These are phyloP conservation scores for Agrotis puta DNA, from an alignment of 2,888 invertebrate genomes.

Conservation along the genomic window DNA sequence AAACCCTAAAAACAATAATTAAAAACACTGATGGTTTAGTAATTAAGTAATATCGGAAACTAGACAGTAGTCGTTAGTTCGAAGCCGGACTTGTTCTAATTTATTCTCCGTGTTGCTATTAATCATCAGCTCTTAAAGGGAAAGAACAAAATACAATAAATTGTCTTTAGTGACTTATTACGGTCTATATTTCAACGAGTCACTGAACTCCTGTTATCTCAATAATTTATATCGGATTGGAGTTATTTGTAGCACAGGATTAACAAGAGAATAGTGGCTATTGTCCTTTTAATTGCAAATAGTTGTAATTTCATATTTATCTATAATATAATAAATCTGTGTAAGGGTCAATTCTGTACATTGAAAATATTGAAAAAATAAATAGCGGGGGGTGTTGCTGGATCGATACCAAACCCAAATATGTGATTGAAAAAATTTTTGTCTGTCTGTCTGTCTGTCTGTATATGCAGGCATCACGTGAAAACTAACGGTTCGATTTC, in stretches of 20 bases:
- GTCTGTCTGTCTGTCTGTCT: too few species aligned
- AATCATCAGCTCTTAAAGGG: conserved; percentile 49
- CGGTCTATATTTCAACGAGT: conserved; percentile 40
- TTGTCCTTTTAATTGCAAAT: conserved; percentile 4
- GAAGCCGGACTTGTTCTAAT: conserved; percentile 55
- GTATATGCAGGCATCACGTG: too few species aligned
- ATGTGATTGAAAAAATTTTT: too few species aligned
- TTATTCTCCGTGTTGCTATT: conserved; percentile 52
- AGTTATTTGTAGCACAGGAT: conserved; percentile 33
- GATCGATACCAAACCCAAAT: too few species aligned
- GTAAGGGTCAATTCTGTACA: too few species aligned
- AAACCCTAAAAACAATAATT: conserved; percentile 36
- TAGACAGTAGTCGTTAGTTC: conserved; percentile 56
- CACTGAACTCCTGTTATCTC: conserved; percentile 55
- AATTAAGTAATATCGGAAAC: conserved; percentile 59
- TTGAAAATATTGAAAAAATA: too few species aligned
- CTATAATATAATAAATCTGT: too few species aligned
- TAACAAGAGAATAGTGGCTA: conserved; percentile 1
- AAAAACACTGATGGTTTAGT: conserved; percentile 52
- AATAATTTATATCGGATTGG: conserved; percentile 33
- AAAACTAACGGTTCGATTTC: too few species aligned
- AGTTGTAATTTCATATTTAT: too few species aligned
- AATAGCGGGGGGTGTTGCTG: too few species aligned
- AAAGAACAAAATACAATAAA: conserved; percentile 58
- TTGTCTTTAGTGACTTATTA: conserved; percentile 56